A percentile compares a stretch with the other conserved stretches of the same genome.
These are phyloP conservation scores for Drosophila repletoides DNA, from an alignment of 1,140 invertebrate genomes.

Conservation along the genomic window DNA sequence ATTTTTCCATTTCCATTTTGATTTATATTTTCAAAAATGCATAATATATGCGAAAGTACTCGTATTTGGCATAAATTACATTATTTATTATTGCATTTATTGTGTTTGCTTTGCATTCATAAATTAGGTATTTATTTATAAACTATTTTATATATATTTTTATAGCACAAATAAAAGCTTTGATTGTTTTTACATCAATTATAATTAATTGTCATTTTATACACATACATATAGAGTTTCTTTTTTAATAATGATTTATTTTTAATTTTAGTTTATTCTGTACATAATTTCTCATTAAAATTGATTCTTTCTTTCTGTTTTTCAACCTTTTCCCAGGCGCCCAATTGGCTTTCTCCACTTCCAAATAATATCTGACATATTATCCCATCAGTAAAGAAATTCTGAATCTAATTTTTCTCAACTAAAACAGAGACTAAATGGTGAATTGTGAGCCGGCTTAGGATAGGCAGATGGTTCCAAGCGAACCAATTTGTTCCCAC, in stretches of 20 bases:
- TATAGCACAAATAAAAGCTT: not conserved
- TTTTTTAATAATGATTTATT: no score
- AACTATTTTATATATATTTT: not conserved
- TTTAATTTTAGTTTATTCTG: no score
- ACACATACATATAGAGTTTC: no score
- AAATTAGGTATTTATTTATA: slow-evolving; percentile 1
- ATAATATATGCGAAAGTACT: not conserved
- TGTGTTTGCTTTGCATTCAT: slow-evolving; percentile 3
- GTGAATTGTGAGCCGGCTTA: not conserved
- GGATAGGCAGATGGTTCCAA: not conserved
- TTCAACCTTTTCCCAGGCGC: not conserved
- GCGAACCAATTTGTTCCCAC: slow-evolving; percentile 7
- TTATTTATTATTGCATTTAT: slow-evolving; percentile 45
- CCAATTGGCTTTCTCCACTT: not conserved
- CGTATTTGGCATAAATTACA: slow-evolving; percentile 39
- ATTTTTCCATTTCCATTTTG: no score
- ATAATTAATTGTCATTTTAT: not conserved
- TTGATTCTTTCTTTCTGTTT: not conserved
- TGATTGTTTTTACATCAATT: not conserved
- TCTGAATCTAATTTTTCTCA: slow-evolving; percentile 10
- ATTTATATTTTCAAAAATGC: slow-evolving; percentile 45
- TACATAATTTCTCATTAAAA: not conserved
- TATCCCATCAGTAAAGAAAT: not conserved
- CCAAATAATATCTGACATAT: not conserved
- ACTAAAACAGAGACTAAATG: slow-evolving; percentile 5